phyloP scores from a whole-genome alignment of 2,797 vertebrate species.

The Muscicapa comitata region DNA sequence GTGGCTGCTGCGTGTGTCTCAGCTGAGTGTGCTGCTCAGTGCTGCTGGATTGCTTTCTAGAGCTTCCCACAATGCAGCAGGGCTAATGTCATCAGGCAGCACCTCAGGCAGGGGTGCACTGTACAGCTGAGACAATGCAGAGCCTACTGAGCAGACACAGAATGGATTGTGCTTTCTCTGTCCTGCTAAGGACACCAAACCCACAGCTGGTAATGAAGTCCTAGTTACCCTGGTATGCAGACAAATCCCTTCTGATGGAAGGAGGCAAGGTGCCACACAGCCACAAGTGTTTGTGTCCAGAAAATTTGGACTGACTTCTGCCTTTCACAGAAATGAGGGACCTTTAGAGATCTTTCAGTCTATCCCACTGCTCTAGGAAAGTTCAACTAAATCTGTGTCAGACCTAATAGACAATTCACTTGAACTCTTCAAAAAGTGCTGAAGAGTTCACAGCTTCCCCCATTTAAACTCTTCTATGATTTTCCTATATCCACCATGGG shows the following conservation, averaged over 20 bases:
- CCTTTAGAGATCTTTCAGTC: not conserved
- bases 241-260: not conserved
- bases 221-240: not conserved
- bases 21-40: not conserved
- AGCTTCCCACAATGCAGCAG: not conserved
- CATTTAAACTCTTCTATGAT: not conserved
- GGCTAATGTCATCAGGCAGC: not conserved
- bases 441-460: not conserved
- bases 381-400: not conserved
- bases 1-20: not conserved
- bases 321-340: not conserved
- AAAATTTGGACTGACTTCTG: not conserved
- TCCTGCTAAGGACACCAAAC: not conserved
- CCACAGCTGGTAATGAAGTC: not conserved
- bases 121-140: not conserved
- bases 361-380: not conserved
- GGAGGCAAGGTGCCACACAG: not conserved
- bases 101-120: not conserved
- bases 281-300: not conserved
- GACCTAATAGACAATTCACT: not conserved
- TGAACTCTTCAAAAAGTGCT: not conserved
- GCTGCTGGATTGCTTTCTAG: not conserved
- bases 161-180: not conserved
- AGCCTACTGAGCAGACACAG: not conserved
- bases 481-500: not conserved